Percentiles rank a stretch among this genome's conserved stretches.
Conservation (phyloP, 1,140 invertebrate species). For the Hirudo medicinalis region DNA sequence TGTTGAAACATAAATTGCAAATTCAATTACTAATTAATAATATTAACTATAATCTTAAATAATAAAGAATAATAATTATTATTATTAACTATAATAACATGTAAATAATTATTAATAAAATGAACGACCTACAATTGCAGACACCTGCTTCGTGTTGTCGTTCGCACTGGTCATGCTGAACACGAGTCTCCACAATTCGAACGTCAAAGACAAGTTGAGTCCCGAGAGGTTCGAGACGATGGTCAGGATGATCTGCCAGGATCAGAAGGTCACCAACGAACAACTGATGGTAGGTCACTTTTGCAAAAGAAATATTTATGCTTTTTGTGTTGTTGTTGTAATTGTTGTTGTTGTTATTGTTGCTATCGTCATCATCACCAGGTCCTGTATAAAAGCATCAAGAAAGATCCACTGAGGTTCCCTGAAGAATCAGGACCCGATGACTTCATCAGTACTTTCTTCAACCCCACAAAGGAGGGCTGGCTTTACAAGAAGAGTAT, state of each 20-base stretch:
- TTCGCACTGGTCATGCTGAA: conserved; percentile 99
- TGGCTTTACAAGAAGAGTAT: conserved; percentile 97
- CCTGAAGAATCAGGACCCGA: conserved; percentile 93
- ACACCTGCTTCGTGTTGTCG: conserved; percentile 94
- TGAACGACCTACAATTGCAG: conserved; percentile 39
- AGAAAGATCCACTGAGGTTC: conserved; percentile 97
- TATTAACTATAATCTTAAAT: too few relatives aligned
- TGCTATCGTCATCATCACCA: conserved; percentile 34
- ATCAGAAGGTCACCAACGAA: not conserved
- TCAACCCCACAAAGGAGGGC: conserved; percentile 97
- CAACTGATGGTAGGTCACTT: not conserved
- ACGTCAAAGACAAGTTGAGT: conserved; percentile 91
- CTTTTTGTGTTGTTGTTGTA: not conserved
- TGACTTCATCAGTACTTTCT: conserved; percentile 97
- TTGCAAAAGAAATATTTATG: not conserved
- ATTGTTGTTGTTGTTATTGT: not conserved
- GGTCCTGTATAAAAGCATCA: conserved; percentile 93
- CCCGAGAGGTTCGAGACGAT: conserved; percentile 93
- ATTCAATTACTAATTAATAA: too few relatives aligned
- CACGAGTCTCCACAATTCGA: conserved; percentile 94
- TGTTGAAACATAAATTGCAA: too few relatives aligned
- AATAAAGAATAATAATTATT: too few relatives aligned
- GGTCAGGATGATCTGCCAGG: conserved; percentile 33
- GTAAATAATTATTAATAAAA: too few relatives aligned
- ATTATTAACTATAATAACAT: too few relatives aligned